A percentile compares a stretch with the other conserved stretches of the same genome.
Evolutionary conservation across 2,113 vertebrate species (phyloP).

Genomic region (Corydoras maculifer): DNA sequence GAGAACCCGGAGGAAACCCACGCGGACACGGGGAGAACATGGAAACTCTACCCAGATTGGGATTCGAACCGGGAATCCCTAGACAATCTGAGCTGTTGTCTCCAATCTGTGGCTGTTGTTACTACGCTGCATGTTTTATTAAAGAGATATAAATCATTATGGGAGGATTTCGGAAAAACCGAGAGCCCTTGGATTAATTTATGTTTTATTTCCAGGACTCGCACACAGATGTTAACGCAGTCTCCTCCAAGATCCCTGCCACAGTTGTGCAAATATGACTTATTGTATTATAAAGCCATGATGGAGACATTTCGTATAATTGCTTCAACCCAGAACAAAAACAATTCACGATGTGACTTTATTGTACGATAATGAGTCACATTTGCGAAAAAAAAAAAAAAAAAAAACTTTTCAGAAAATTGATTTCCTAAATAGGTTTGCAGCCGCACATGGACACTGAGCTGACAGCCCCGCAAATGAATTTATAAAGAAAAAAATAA

Average conservation of each 20-base stretch:
- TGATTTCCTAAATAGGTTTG: neutral
- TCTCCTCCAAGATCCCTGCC: neutral
- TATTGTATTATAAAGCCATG: constrained; percentile 9
- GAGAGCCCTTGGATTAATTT: neutral
- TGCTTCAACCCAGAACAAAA: neutral
- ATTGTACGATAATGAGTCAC: neutral
- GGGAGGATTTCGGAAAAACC: neutral
- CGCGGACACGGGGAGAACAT: too few species aligned
- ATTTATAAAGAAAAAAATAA: too few species aligned
- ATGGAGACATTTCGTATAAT: constrained; percentile 1
- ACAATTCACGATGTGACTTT: neutral
- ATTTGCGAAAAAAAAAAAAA: neutral
- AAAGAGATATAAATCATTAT: neutral
- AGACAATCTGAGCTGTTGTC: too few species aligned
- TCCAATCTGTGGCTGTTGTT: too few species aligned
- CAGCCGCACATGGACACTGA: too few species aligned
- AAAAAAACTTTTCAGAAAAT: neutral
- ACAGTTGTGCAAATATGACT: neutral
- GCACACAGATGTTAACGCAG: neutral
- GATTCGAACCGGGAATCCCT: too few species aligned
- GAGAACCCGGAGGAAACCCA: too few species aligned
- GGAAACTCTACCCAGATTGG: too few species aligned
- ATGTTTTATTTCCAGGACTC: neutral
- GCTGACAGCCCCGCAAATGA: too few species aligned
- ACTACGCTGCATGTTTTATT: neutral